phyloP scores from a whole-genome alignment of 2,797 vertebrate species.

The Sebastiscus tertius region DNA sequence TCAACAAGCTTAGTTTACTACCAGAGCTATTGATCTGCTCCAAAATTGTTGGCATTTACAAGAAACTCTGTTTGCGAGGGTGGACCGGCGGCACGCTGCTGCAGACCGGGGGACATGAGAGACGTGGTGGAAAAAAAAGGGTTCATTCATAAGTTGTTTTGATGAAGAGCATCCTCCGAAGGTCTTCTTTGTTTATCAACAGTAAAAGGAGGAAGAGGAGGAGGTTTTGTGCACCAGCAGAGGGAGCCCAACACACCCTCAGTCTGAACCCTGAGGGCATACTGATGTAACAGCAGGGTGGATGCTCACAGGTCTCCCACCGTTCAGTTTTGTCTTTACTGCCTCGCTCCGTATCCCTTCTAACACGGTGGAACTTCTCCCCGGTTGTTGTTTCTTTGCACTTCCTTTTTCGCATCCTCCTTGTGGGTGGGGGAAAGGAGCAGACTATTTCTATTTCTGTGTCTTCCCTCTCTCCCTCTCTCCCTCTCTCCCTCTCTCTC shows the following conservation, averaged over 20 bases:
- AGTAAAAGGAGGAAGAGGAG: constrained; percentile 5
- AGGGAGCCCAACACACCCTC: constrained; percentile 65
- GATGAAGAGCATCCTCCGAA: constrained; percentile 24
- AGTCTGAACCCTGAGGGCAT: constrained; percentile 60
- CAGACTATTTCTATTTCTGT: constrained; percentile 45
- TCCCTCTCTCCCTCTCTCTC: background rate
- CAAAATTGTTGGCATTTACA: constrained; percentile 63
- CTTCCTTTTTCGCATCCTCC: background rate
- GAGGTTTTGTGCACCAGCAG: constrained; percentile 62
- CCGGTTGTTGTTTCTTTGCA: background rate
- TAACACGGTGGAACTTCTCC: background rate
- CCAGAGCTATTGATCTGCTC: constrained; percentile 48
- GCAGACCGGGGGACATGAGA: background rate
- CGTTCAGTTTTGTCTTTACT: constrained; percentile 13
- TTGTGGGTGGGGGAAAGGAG: constrained; percentile 1
- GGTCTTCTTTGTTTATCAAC: constrained; percentile 46
- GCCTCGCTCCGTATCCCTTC: background rate
- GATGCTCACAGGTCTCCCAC: constrained; percentile 58
- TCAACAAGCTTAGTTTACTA: constrained; percentile 59
- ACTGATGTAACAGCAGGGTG: constrained; percentile 68
- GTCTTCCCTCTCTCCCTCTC: background rate
- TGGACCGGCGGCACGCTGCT: background rate
- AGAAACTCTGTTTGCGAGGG: constrained; percentile 23
- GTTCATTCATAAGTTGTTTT: constrained; percentile 37
- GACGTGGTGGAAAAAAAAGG: background rate